Evolutionary conservation across 1,140 invertebrate species (phyloP).

Genomic region (Himalopsyche phryganea): DNA sequence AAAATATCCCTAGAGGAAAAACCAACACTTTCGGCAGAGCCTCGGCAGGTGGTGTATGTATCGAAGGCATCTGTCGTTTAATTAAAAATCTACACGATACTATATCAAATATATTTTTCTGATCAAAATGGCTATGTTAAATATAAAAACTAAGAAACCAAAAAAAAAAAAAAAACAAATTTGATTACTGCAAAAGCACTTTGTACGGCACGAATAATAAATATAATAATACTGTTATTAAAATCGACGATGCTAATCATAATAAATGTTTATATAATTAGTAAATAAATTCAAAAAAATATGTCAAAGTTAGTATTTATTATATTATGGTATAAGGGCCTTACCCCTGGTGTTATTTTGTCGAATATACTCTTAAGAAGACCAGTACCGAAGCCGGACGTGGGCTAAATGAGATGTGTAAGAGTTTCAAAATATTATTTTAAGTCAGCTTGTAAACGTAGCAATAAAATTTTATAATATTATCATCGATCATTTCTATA

Average conservation of each 20-base stretch:
- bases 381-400: slow-evolving; percentile 55
- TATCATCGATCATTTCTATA: not conserved
- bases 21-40: too few relatives aligned
- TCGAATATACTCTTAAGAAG: slow-evolving; percentile 58
- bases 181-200: slow-evolving; percentile 35
- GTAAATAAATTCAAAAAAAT: slow-evolving; percentile 39
- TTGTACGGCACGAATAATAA: slow-evolving; percentile 38
- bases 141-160: not conserved
- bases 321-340: slow-evolving; percentile 29
- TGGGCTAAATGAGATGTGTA: slow-evolving; percentile 43
- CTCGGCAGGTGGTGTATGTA: too few relatives aligned
- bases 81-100: slow-evolving; percentile 31
- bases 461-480: not conserved
- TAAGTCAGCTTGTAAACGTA: slow-evolving; percentile 18
- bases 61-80: too few relatives aligned
- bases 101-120: too few relatives aligned
- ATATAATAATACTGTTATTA: slow-evolving; percentile 40
- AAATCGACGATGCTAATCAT: slow-evolving; percentile 38
- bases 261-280: too few relatives aligned
- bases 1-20: too few relatives aligned
- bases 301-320: too few relatives aligned
- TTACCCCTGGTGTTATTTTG: slow-evolving; percentile 58
- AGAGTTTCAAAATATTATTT: slow-evolving; percentile 16
- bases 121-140: too few relatives aligned
- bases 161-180: slow-evolving; percentile 13